Evolutionary conservation across 2,888 invertebrate genomes (phyloP), one percentile per base, ranked within the genome.

Genomic region (Latrodectus elegans): DNA sequence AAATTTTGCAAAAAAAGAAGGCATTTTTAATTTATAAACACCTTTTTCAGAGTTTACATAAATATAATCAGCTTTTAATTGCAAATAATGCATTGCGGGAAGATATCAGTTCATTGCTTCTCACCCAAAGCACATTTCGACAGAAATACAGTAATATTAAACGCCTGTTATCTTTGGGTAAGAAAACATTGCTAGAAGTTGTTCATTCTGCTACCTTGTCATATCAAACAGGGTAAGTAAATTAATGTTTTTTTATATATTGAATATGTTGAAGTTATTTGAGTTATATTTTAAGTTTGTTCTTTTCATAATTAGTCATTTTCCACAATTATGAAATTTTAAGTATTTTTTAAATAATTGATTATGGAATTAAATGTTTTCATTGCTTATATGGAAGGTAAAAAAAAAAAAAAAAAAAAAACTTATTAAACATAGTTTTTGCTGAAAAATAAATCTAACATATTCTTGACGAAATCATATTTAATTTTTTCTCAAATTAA

Each of bases 121-220:
- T 81, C 14, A 87, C 86, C 17, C 77, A 81, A 14, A 76, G 67
- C 14, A 65, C 86, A 10, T 81, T 87, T 77, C 65, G 81, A 4
- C 81, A 65, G 26, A 81, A 87, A 51, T 81, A 81, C 60, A 71
- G 65, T 12, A 65, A 73, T 17, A 81, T 87, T 8, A 87, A 82
- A 26, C 86, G 64, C 11, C 53, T 81, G 17, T 26, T 87, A 53
- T 51, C 86, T 9, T n/a, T 73, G 8, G 86, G 80, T 22, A 81
- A 73, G 38, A 87, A 87, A 52, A 81, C 81, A 26, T 65, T 81
- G 22, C 52, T 71, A 8, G 86, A 87, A 72, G 70, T 87, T 12
- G 77, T 87, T 17, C 86, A 81, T 77, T 81, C 86, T 49, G 86
- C 86, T 1, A 81, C 81, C 12, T 72, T 81, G n/a, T 87, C 86